These are phyloP conservation scores for Cryptotermes secundus DNA, from an alignment of 1,140 invertebrate genomes.

Conservation along the genomic window DNA sequence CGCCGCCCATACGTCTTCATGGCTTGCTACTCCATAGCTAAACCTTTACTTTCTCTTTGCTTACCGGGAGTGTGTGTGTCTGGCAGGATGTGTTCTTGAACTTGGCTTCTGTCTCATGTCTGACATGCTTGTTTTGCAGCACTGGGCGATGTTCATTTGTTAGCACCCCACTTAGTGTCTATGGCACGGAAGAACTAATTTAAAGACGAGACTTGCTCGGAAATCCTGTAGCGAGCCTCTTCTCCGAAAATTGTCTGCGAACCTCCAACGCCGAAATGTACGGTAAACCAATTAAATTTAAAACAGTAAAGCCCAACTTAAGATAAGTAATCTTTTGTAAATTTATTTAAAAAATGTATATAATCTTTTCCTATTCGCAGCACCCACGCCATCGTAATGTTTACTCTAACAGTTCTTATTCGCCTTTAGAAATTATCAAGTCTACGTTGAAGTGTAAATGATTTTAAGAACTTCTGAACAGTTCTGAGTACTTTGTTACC, in stretches of 20 bases:
- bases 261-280: background rate
- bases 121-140: background rate
- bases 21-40: too few relatives aligned
- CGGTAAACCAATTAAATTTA: background rate
- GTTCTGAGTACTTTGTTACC: background rate
- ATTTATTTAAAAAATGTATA: background rate
- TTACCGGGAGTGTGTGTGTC: too few relatives aligned
- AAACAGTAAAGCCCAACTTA: background rate
- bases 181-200: background rate
- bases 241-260: background rate
- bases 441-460: background rate
- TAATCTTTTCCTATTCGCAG: background rate
- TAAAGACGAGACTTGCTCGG: background rate
- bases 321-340: background rate
- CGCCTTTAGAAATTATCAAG: background rate
- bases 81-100: too few relatives aligned
- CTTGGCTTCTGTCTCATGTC: background rate
- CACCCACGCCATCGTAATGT: background rate
- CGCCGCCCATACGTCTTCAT: too few relatives aligned
- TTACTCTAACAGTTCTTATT: background rate
- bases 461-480: background rate
- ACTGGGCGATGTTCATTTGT: background rate
- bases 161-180: background rate
- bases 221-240: background rate
- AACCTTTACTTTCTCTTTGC: too few relatives aligned